Base-by-base conservation (phyloP, 2,797 vertebrate species). In the Sebastes miniatus region DNA sequence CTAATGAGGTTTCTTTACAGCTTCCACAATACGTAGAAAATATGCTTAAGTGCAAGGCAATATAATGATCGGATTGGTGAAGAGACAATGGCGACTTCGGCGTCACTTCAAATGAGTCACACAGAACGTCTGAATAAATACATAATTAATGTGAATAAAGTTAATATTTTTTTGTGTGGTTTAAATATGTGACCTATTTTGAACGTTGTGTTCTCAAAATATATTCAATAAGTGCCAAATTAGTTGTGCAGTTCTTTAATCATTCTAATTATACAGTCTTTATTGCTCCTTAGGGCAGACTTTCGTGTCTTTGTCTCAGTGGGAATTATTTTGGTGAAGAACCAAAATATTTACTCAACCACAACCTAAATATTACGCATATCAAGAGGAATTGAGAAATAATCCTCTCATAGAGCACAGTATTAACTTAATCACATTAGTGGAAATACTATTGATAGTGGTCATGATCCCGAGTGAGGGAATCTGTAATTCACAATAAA, bases 181-280 rank as follows among this genome's bases (percentile, higher is more conserved):
- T 88, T 92, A 88, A 94, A 94, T 89, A 93, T 92, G 90, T 95
- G 94, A 95, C 94, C 94, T 95, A 95, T 95, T 95, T 95, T 93
- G 86, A 91, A 94, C 69, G 90, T 87, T 92, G 92, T 92, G 92
- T 94, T 93, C 91, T 90, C 76, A 84, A 92, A 93, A 94, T 91
- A 93, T 83, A 95, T 95, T 95, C 93, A 95, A 90, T 90, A 89
- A 84, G 88, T 93, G 93, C 93, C 91, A 95, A 95, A 95, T 94
- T 83, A 94, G 92, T 93, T 93, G 92, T 92, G 91, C 91, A 90
- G 89, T 92, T 93, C 89, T 93, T 92, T 95, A 95, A 95, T 96
- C 92, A 92, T 93, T 95, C 94, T 95, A 96, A 96, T 96, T 95
- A 95, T 94, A 94, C 95, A 95, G 95, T 91, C 89, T 93, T 91